Percentiles rank a stretch among this genome's conserved stretches.
These are phyloP conservation scores for Stenoptilia bipunctidactyla DNA, from an alignment of 2,888 invertebrate genomes.

Conservation along the genomic window DNA sequence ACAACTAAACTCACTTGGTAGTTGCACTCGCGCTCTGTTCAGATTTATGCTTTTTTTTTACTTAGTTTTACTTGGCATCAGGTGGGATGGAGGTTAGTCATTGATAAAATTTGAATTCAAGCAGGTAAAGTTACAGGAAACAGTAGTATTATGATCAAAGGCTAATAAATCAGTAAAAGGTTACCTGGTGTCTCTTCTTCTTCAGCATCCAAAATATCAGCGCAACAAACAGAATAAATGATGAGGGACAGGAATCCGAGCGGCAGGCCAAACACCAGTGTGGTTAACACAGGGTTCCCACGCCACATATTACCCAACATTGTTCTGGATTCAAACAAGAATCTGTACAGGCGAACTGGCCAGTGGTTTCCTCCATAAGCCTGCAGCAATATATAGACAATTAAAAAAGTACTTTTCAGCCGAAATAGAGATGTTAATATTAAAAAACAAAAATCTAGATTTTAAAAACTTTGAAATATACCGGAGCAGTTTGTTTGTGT, in stretches of 20 bases:
- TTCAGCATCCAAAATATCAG: conserved; percentile 93
- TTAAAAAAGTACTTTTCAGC: too few species aligned
- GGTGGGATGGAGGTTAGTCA: too few species aligned
- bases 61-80: too few species aligned
- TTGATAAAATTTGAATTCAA: too few species aligned
- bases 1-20: too few species aligned
- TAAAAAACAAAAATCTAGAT: too few species aligned
- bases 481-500: conserved; percentile 82
- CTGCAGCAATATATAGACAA: conserved; percentile 37
- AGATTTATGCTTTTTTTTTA: too few species aligned
- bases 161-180: not conserved
- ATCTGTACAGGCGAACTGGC: conserved; percentile 81
- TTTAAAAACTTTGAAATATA: too few species aligned
- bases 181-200: conserved; percentile 76
- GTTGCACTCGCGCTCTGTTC: too few species aligned
- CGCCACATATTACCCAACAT: conserved; percentile 89
- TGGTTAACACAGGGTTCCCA: conserved; percentile 93
- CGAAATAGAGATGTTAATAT: too few species aligned
- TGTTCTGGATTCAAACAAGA: conserved; percentile 86
- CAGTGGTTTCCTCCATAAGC: conserved; percentile 88
- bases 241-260: conserved; percentile 93
- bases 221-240: conserved; percentile 95
- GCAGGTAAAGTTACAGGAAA: too few species aligned
- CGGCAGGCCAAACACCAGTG: conserved; percentile 94
- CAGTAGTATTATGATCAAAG: too few species aligned